Base-by-base conservation (phyloP, 2,888 invertebrate genomes). In the Scelioninae gen. 1 region DNA sequence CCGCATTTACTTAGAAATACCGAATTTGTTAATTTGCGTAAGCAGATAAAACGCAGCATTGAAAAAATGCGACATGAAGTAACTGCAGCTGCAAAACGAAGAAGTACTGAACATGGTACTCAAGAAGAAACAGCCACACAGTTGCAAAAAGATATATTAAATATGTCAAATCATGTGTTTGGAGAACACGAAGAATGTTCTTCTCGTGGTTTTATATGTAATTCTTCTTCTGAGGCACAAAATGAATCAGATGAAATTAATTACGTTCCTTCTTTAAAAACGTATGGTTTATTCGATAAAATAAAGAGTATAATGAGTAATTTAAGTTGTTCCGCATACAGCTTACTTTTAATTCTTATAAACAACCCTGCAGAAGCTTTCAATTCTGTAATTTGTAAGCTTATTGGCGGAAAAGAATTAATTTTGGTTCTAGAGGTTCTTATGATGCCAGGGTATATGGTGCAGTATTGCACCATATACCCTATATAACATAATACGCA, bases 101-200 rank as follows among this genome's bases (percentile, higher is more conserved):
- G 62, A 45, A 11, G 32, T 4, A 62, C 8, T 13, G 62, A 62
- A 13, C 5, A 29, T 9, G 40, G 6, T 5, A 23, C 29, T 13
- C 62, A 62, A 1, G n/a, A 13, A 8, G 32, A 43, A 9, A 62
- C 45, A 62, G 45, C 31, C 2, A 15, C 29, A 62, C 3, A 62
- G 10, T 62, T 83, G 5, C 74, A 65, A 11, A 79, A 65, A 15
- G 84, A 86, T 49, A 83, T 86, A 31, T 74, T 84, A n/a, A 75
- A 66, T 13, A 58, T 85, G 7, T 34, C 80, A 0, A 53, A 31
- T 7, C 84, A 85, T 55, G 69, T 85, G 7, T 87, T 85, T 66
- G 85, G 85, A 11, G 80, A 86, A 11, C 86, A 86, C 29, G 58
- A 56, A 40, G 7, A 56, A 13, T 87, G 84, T 11, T 23, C 49